Evolutionary conservation across 1,140 invertebrate species (phyloP), one percentile per base, ranked within the genome.

Genomic region (Lepidostoma basale): DNA sequence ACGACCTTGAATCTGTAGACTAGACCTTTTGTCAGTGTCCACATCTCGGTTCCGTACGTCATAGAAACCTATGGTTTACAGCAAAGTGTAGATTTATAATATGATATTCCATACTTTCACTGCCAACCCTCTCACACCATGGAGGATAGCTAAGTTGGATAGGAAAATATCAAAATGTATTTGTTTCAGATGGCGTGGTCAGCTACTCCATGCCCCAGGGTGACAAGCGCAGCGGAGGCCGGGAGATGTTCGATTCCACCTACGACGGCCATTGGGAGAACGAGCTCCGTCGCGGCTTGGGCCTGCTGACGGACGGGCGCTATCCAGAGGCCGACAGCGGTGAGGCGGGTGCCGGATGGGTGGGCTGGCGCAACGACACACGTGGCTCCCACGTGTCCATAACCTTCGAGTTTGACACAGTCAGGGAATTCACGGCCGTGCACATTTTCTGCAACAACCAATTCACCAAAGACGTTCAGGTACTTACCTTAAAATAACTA

Each of bases 241-340:
- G 94, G 73, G 92, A 97, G 78, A 88, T 98, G 40, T 92, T 90
- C 67, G 97, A 98, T 79, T 88, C 91, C 72, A 93, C 91, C 33
- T 99, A 98, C 81, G 97, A 98, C 80, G 96, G 97, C 1, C 85
- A 89, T 62, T 90, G 92, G 84, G 87, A 90, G 68, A 87, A 85
- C 2, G 83, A 85, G 72, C 85, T 95, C 60, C 84, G 85, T 12
- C 88, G 90, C 16, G 97, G 97, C 1, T 79, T 98, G 5, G 97
- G 97, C 20, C 93, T 97, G 78, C 85, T 98, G 44, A 90, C 91
- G n/a, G 96, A 98, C 78, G 95, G 95, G 0, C 76, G 75, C 66
- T 52, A 25, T 10, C 64, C 64, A 6, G 22, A 14, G 18, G 14
- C 39, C 8, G n/a, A 12, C 14, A 16, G 14, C 25, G 22, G 40